Percentiles rank a stretch among this genome's conserved stretches.
Evolutionary conservation across 2,797 vertebrate species (phyloP).

Genomic region (Sciaenops ocellatus): DNA sequence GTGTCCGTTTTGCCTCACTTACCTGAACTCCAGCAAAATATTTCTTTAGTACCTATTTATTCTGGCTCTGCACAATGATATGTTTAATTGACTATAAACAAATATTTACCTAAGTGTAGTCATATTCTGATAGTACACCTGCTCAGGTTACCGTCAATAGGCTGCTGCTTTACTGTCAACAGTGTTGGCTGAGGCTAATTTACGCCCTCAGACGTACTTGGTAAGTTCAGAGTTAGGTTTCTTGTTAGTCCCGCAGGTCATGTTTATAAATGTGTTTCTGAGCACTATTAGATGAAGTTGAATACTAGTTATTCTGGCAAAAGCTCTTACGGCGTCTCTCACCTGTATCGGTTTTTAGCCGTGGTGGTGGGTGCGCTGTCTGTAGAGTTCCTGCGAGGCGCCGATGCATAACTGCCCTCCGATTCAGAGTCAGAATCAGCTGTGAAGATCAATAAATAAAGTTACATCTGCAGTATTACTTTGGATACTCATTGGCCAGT

Average conservation of each 20-base stretch:
- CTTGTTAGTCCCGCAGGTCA: neutral
- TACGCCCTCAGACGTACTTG: neutral
- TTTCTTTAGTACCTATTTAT: neutral
- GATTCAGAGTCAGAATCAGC: slow-evolving; percentile 80
- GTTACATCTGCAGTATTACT: slow-evolving; percentile 7
- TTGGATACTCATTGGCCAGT: neutral
- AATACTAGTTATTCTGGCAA: neutral
- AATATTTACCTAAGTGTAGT: neutral
- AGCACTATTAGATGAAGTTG: no score
- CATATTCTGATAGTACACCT: neutral
- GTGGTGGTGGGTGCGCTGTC: slow-evolving; percentile 49
- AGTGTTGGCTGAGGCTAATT: neutral
- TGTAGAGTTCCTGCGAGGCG: slow-evolving; percentile 64
- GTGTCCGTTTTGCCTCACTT: neutral
- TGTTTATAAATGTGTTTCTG: neutral
- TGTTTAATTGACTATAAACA: neutral
- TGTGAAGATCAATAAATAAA: slow-evolving; percentile 35
- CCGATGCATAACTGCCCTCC: slow-evolving; percentile 78
- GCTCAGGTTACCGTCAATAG: slow-evolving; percentile 8
- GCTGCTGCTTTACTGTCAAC: slow-evolving; percentile 33
- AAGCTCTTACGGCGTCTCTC: slow-evolving; percentile 13
- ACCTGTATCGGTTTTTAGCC: slow-evolving; percentile 69
- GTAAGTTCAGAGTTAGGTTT: slow-evolving; percentile 18
- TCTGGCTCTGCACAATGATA: neutral
- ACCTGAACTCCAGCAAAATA: neutral